Evolutionary conservation across 1,140 invertebrate genomes (phyloP), one percentile per base, ranked within the genome.

Genomic region (Mizuhopecten yessoensis): DNA sequence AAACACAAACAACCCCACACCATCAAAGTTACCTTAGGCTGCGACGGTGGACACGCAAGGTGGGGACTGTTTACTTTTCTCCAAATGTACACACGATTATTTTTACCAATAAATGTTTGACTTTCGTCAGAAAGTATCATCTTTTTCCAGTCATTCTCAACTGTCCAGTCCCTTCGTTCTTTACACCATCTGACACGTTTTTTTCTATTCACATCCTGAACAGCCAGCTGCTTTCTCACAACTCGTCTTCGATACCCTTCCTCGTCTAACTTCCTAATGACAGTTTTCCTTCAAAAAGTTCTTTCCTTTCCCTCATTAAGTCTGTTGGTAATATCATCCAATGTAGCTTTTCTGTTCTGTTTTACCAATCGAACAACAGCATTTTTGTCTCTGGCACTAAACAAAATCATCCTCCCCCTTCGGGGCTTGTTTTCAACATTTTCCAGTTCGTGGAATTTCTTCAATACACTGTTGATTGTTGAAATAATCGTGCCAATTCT

Each of bases 231-330:
- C n/a, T n/a, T n/a, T n/a, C n/a, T 86, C 0, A 33, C 86, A 87
- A 87, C 39, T 33, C 33, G 36, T 34, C 42, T 87, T 2, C 87
- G 34, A 87, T 34, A 87, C 13, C 33, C 33, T 87, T 87, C 89
- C 33, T 87, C n/a, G 33, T 87, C 34, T 42, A 90, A 42, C 29
- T 90, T 87, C 33, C 86, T 87, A 34, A 87, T 86, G 13, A 90
- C 2, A 45, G 33, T 87, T 89, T 45, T 49, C 86, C 45, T n/a
- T n/a, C n/a, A n/a, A n/a, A n/a, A n/a, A n/a, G n/a, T n/a, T n/a
- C n/a, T n/a, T n/a, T n/a, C n/a, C n/a, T 91, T 91, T 45, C 86
- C 75, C 34, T 87, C 34, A 34, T 91, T 89, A n/a, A 89, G 57
- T 89, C 87, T 57, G 17, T 10, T 49, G 33, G 90, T 88, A 15